Evolutionary conservation across 2,797 vertebrate species (phyloP), one percentile per base, ranked within the genome.

Genomic region (Danio jaintianensis): DNA sequence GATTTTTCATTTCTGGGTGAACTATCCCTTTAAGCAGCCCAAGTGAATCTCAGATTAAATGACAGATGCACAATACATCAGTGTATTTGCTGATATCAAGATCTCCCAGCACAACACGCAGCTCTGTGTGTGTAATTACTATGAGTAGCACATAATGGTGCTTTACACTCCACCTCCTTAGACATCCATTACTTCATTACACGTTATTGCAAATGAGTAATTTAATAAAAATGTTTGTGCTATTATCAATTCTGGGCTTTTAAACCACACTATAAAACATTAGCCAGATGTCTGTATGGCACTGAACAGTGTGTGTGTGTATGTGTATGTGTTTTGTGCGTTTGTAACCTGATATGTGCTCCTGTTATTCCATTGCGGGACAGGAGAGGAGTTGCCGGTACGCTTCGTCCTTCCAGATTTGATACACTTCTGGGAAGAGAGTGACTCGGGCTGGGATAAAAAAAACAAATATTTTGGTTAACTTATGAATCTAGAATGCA

Each of bases 391-490:
- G 94, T 94, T 16, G 93, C 92, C 6, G 93, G 94, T 61, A 94
- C 93, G 70, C 94, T 95, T 79, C 92, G 89, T 10, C 94, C 94
- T 87, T 95, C 94, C 61, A 94, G 89, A 86, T 93, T 95, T 81
- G 94, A 94, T 64, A 89, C 80, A 63, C 93, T 94, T 79, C 93
- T 89, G 50, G 94, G 91, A 29, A 94, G 93, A 52, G 93, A 91
- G 55, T 91, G 91, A 12, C 86, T 94, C 5, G 93, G 94, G 86
- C 94, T 95, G 85, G 2, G 5, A 40, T 2, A 70, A 7, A 70
- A 75, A 80, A 47, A 47, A 47, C 1, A 7, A 36, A 8, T 29
- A 45, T 29, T n/a, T 7, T 62, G 12, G 47, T 68, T 52, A 61
- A 20, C 56, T 52, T 29, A 12, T 48, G 15, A 56, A 61, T 71